Percentiles rank a stretch among this genome's conserved stretches.
Evolutionary conservation across 1,140 invertebrate species (phyloP).

Genomic region (Hyles vespertilio): DNA sequence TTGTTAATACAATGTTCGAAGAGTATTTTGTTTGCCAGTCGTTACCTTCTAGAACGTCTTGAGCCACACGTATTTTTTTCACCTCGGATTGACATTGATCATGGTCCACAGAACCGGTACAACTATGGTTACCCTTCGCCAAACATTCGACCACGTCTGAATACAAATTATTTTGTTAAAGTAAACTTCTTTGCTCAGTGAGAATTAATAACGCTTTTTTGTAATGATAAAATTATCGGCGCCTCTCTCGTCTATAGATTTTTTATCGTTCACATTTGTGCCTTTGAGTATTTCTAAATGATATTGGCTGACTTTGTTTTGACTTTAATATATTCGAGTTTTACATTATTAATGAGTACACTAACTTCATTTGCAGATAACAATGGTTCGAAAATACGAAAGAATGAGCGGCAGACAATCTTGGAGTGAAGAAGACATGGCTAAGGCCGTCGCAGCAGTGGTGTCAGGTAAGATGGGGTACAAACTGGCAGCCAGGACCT

Average conservation of each 20-base stretch:
- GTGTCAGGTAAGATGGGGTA: conserved; percentile 73
- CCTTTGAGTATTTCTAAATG: background rate
- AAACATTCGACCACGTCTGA: conserved; percentile 39
- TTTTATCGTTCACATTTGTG: too few relatives aligned
- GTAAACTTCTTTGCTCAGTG: conserved; percentile 8
- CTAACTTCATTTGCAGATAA: conserved; percentile 42
- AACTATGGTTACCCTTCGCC: conserved; percentile 64
- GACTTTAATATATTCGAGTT: background rate
- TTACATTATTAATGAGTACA: too few relatives aligned
- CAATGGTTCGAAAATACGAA: conserved; percentile 72
- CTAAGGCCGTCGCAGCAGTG: conserved; percentile 66
- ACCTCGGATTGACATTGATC: conserved; percentile 64
- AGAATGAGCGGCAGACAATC: conserved; percentile 72
- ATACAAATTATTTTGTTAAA: conserved; percentile 30
- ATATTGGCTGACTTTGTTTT: conserved; percentile 7
- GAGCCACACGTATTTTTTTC: conserved; percentile 45
- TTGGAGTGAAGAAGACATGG: conserved; percentile 72
- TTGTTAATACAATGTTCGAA: background rate
- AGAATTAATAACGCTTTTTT: too few relatives aligned
- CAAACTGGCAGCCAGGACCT: conserved; percentile 65
- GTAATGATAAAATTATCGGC: too few relatives aligned
- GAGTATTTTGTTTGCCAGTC: conserved; percentile 22
- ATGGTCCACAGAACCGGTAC: conserved; percentile 61
- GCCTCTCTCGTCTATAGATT: too few relatives aligned
- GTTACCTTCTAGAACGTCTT: conserved; percentile 52